Base-by-base conservation (phyloP, 2,113 vertebrate genomes). In the Atractosteus spatula region DNA sequence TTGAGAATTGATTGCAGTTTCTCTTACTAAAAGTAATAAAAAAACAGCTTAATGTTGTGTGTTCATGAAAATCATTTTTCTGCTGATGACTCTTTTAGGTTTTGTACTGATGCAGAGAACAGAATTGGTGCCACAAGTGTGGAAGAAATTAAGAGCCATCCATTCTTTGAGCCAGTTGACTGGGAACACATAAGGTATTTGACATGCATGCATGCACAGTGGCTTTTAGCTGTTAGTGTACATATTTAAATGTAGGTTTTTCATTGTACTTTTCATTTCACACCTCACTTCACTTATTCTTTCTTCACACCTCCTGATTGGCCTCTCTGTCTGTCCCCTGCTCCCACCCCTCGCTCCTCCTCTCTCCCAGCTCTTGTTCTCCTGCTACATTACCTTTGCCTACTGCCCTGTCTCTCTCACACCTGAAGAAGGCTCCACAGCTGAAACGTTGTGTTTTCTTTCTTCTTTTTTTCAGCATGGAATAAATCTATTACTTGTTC, bases 171-270 rank as follows among this genome's bases (percentile, higher is more conserved):
- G 90, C 92, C 93, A 0, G 96, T 99, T 17, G 97, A 99, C 88
- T 99, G 96, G 97, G 96, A 97, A 41, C 97, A 99, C 78, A 97
- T 98, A 88, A 97, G 97, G 97, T 98, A 91, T 29, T 29, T 29
- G 29, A 2, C 29, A 29, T 29, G 29, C 29, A 29, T 29, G 29
- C 29, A 29, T 29, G 29, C 29, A 29, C 29, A 29, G 29, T 29
- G 29, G 29, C 29, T 29, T 29, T 29, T 29, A 29, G 29, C 29
- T 4, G 13, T 73, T 7, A n/a, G 42, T 62, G 16, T 74, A 71
- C 68, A 3, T 3, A 17, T 56, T 7, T 16, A 4, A 16, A 14
- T 13, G 57, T 61, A 16, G 57, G 10, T 43, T 29, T 65, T 4
- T 42, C 10, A 41, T 65, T 64, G 12, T 11, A 71, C 41, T 14